phyloP scores from a whole-genome alignment of 2,797 vertebrate species.

The Lagocephalus sceleratus region DNA sequence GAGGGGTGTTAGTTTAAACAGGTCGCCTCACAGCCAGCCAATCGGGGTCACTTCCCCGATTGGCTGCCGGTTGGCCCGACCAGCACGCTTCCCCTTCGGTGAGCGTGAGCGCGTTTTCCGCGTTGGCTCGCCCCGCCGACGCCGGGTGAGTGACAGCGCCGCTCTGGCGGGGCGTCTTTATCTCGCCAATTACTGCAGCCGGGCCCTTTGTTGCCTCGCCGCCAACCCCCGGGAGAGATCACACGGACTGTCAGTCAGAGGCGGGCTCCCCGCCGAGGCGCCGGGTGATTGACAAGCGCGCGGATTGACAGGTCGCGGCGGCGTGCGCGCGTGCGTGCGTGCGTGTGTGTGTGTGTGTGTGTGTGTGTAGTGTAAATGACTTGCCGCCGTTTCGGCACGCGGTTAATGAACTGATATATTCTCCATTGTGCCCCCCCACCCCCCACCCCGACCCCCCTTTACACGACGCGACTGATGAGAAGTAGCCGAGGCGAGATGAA shows the following conservation, averaged over 20 bases:
- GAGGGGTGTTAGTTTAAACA: conserved; percentile 68
- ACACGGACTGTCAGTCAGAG: conserved; percentile 72
- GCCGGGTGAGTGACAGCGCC: conserved; percentile 66
- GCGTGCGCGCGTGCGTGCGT: too few species aligned
- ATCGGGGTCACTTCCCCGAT: conserved; percentile 57
- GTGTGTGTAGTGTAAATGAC: conserved; percentile 66
- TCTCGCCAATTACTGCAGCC: conserved; percentile 70
- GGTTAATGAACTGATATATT: conserved; percentile 64
- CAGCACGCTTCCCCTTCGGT: conserved; percentile 51
- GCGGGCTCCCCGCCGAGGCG: conserved; percentile 52
- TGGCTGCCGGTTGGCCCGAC: conserved; percentile 48
- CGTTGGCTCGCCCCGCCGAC: conserved; percentile 55
- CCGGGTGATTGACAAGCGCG: conserved; percentile 64
- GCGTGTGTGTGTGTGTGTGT: too few species aligned
- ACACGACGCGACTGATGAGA: conserved; percentile 50
- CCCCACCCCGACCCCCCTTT: too few species aligned
- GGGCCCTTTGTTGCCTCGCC: conserved; percentile 64
- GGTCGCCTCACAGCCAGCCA: conserved; percentile 64
- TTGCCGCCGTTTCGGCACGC: conserved; percentile 59
- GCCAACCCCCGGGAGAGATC: conserved; percentile 70
- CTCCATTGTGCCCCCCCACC: conserved; percentile 47
- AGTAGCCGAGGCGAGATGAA: conserved; percentile 47
- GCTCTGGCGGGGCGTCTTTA: conserved; percentile 64
- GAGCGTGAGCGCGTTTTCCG: conserved; percentile 59
- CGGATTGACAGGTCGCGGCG: conserved; percentile 59